A percentile compares a stretch with the other conserved stretches of the same genome.
Evolutionary conservation across 92 coral and sea anemone genomes (phyloP).

Genomic region (Parazoanthus swiftii): DNA sequence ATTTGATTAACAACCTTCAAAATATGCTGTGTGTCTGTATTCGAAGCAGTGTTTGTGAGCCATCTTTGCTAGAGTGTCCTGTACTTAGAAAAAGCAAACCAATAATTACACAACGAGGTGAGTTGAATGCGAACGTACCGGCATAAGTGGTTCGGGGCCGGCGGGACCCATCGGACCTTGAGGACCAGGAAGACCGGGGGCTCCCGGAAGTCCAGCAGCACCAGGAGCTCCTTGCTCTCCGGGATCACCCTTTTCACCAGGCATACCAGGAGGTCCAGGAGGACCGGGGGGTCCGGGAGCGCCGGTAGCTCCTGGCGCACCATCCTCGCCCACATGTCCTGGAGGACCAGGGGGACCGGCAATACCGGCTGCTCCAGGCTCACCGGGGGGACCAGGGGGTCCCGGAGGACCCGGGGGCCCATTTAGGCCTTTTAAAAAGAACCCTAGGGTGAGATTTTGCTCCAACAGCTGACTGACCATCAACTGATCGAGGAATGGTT

Average conservation of each 20-base stretch:
- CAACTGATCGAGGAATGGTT: constrained; percentile 97
- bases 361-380: constrained; percentile 92
- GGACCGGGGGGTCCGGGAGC: constrained; percentile 99
- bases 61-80: no score
- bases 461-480: constrained; percentile 99
- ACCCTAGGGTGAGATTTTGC: constrained; percentile 98
- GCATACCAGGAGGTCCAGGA: constrained; percentile 99
- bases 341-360: constrained; percentile 94
- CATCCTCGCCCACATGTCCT: constrained; percentile 99
- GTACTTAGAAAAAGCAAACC: no score
- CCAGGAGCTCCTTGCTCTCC: constrained; percentile 99
- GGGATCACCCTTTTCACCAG: constrained; percentile 99
- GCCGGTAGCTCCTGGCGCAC: constrained; percentile 99
- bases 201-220: constrained; percentile 99
- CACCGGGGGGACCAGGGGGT: constrained; percentile 94
- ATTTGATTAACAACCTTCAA: neutral
- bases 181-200: constrained; percentile 97
- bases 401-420: constrained; percentile 99
- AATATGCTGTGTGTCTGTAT: no score
- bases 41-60: no score
- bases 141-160: constrained; percentile 99
- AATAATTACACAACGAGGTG: neutral
- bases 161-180: constrained; percentile 91
- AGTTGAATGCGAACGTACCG: constrained; percentile 65
- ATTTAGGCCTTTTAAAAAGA: constrained; percentile 99